Evolutionary conservation across 2,113 vertebrate species (phyloP).

Genomic region (Spea bombifrons): DNA sequence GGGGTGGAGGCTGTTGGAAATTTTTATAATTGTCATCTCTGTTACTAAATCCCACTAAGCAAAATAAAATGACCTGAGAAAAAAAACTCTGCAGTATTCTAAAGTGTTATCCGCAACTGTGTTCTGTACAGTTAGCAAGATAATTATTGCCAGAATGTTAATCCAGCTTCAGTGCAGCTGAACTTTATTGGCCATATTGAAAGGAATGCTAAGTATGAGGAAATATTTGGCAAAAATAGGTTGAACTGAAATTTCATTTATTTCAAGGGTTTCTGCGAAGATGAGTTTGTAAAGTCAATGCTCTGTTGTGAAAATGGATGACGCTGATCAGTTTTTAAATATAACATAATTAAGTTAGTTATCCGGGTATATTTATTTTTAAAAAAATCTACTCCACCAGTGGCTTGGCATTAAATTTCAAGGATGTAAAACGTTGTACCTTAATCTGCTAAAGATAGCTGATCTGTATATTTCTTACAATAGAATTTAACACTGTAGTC

Average conservation of each 20-base stretch:
- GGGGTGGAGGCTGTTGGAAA: slow-evolving; percentile 1
- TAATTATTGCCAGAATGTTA: neutral
- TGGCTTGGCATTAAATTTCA: no score
- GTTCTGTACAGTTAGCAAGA: neutral
- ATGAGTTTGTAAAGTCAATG: neutral
- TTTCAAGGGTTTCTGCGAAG: neutral
- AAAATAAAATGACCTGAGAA: slow-evolving; percentile 18
- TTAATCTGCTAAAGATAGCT: no score
- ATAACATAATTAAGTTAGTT: no score
- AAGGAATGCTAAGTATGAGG: no score
- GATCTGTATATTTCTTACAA: no score
- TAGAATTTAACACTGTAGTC: no score
- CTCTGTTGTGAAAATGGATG: neutral
- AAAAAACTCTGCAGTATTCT: neutral
- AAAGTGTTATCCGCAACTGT: neutral
- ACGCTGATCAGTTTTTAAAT: neutral
- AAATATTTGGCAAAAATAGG: no score
- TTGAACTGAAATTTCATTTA: neutral
- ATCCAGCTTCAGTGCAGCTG: slow-evolving; percentile 7
- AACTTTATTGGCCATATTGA: neutral
- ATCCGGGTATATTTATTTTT: no score
- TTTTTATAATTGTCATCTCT: slow-evolving; percentile 6
- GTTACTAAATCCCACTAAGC: neutral
- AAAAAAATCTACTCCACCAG: no score
- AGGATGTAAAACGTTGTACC: no score